These are phyloP conservation scores for Synergus itoensis DNA, from an alignment of 2,888 invertebrate genomes.

Conservation along the genomic window DNA sequence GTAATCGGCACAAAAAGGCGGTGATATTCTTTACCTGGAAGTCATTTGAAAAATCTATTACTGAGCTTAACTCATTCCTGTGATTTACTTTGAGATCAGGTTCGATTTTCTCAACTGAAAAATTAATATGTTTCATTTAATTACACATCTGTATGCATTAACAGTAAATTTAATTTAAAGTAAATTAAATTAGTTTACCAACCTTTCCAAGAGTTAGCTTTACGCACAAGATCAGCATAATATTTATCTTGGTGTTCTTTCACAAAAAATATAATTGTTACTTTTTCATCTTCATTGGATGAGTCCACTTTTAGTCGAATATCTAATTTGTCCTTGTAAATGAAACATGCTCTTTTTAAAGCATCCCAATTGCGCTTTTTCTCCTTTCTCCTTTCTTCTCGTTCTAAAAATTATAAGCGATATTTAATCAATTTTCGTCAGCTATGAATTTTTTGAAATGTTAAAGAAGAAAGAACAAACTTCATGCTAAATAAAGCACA, in stretches of 20 bases:
- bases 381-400: slow-evolving; percentile 55
- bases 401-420: slow-evolving; percentile 51
- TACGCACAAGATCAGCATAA: slow-evolving; percentile 60
- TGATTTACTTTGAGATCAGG: slow-evolving; percentile 65
- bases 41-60: slow-evolving; percentile 58
- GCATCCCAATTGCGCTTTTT: slow-evolving; percentile 64
- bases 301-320: slow-evolving; percentile 61
- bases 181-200: slow-evolving; percentile 39
- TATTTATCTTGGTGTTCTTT: slow-evolving; percentile 63
- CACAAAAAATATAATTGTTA: slow-evolving; percentile 67
- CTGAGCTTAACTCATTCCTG: slow-evolving; percentile 56
- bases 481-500: slow-evolving; percentile 8
- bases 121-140: neutral
- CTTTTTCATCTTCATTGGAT: slow-evolving; percentile 51
- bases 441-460: neutral
- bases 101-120: slow-evolving; percentile 69
- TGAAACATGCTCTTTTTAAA: slow-evolving; percentile 63
- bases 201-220: slow-evolving; percentile 68
- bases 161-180: neutral
- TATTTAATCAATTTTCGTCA: neutral
- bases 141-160: too few relatives aligned
- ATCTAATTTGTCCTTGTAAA: slow-evolving; percentile 68
- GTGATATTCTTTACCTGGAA: slow-evolving; percentile 60
- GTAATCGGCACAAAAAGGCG: slow-evolving; percentile 65
- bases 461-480: neutral